phyloP scores from a whole-genome alignment of 37 sponge, comb jelly and placozoan genomes.

The Ianthella basta region DNA sequence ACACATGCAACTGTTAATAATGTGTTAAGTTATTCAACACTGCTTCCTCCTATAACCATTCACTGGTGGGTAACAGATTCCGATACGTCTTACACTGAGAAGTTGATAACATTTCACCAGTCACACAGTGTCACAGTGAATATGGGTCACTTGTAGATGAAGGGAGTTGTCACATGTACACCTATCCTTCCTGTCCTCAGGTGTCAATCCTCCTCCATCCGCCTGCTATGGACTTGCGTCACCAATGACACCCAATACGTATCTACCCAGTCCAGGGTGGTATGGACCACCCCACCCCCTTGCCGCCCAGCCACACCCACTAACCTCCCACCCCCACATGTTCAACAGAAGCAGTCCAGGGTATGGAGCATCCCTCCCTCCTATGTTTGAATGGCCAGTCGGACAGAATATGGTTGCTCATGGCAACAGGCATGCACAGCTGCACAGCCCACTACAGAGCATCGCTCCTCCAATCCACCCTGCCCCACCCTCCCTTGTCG shows the following conservation, averaged over 20 bases:
- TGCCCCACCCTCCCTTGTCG: not conserved
- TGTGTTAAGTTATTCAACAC: not conserved
- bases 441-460: not conserved
- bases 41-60: not conserved
- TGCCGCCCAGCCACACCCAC: not conserved
- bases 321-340: not conserved
- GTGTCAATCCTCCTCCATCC: no score
- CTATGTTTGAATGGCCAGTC: slow-evolving; percentile 1
- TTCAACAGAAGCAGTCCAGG: no score
- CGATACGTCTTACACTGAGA: no score
- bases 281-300: not conserved
- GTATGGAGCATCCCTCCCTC: not conserved
- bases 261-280: slow-evolving; percentile 20
- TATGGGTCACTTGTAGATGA: no score
- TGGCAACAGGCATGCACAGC: not conserved
- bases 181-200: no score
- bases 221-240: not conserved
- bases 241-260: not conserved
- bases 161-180: no score
- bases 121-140: no score
- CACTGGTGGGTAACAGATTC: no score
- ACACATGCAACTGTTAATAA: not conserved
- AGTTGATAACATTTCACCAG: no score
- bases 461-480: slow-evolving; percentile 18
- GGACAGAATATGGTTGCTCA: not conserved